A percentile compares a stretch with the other conserved stretches of the same genome.
Conservation (phyloP, 2,888 invertebrate species). For the Ceriagrion tenellum region DNA sequence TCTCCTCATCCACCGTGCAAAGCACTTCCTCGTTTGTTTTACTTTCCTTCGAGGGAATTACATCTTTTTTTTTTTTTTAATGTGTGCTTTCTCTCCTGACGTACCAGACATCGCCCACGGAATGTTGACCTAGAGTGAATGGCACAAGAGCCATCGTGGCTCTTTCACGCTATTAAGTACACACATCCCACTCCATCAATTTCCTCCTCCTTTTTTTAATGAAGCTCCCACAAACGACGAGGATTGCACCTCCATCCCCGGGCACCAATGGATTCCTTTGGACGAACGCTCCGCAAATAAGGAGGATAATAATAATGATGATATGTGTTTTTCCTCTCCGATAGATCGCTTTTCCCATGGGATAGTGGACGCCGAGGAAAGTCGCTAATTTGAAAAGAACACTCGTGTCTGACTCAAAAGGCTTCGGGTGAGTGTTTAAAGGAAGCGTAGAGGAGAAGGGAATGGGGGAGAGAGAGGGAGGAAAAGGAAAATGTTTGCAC, state of each 20-base stretch:
- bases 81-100: too few relatives aligned
- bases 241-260: not conserved
- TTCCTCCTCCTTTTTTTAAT: not conserved
- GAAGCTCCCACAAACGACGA: not conserved
- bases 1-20: too few relatives aligned
- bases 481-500: not conserved
- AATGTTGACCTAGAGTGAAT: not conserved
- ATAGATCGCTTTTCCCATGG: slow-evolving; percentile 28
- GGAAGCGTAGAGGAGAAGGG: not conserved
- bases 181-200: not conserved
- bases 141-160: not conserved
- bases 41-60: too few relatives aligned
- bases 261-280: not conserved
- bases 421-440: not conserved
- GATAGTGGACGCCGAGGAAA: not conserved
- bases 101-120: not conserved
- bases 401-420: not conserved
- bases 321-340: slow-evolving; percentile 24
- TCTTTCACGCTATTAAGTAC: not conserved
- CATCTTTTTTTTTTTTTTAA: too few relatives aligned
- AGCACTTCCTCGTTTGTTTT: too few relatives aligned
- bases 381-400: not conserved
- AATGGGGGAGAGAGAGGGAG: not conserved
- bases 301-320: not conserved
- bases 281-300: not conserved